phyloP scores from a whole-genome alignment of 2,113 vertebrate species.

The Cyanistes caeruleus region DNA sequence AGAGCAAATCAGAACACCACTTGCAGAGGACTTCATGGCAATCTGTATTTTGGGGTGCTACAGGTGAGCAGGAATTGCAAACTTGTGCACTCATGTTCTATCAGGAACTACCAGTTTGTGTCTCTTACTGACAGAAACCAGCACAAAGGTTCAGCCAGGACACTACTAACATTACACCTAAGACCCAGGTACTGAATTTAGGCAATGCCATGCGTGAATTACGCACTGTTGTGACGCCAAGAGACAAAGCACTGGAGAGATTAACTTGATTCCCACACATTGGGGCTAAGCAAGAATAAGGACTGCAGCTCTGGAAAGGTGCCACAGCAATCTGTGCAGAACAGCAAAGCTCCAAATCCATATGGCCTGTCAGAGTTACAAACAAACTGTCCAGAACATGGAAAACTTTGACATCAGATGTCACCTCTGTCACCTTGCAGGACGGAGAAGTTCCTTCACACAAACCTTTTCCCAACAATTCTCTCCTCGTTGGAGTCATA shows the following conservation, averaged over 20 bases:
- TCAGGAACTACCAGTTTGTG: rapidly evolving
- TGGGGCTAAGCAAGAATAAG: not conserved
- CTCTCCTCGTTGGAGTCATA: rapidly evolving
- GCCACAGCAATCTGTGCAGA: not conserved
- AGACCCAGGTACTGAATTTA: not conserved
- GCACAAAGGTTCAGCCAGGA: not conserved
- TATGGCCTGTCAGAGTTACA: rapidly evolving
- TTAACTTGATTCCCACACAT: not conserved
- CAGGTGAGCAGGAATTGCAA: not conserved
- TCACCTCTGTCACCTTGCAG: not conserved
- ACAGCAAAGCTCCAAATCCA: not conserved
- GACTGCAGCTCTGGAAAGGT: not conserved
- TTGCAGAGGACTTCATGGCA: not conserved
- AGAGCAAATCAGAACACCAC: rapidly evolving
- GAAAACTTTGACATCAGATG: not conserved
- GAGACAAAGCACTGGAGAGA: not conserved
- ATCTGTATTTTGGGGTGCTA: not conserved
- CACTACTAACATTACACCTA: not conserved
- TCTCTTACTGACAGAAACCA: not conserved
- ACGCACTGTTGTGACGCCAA: not conserved
- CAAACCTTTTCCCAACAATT: not conserved
- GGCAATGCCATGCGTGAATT: not conserved
- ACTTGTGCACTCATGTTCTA: not conserved
- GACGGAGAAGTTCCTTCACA: not conserved
- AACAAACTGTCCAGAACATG: not conserved